These are phyloP conservation scores for Dromaius novaehollandiae DNA, from an alignment of 2,113 vertebrate species.

Conservation along the genomic window DNA sequence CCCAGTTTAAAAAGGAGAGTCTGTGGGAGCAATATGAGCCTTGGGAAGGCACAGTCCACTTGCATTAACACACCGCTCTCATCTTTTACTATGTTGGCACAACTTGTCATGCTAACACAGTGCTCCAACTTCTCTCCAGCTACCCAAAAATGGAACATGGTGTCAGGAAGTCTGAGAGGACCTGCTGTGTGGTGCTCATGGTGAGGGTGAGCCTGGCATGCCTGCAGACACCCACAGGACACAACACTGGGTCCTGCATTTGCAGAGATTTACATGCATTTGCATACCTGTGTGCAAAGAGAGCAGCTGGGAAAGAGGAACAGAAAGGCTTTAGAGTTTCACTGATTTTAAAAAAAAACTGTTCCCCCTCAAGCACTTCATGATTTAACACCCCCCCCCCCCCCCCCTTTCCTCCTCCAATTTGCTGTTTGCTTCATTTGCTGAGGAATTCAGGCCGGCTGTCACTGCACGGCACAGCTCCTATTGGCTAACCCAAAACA, in stretches of 20 bases:
- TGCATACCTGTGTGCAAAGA: background rate
- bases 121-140: background rate
- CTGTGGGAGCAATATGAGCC: background rate
- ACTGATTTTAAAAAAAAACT: background rate
- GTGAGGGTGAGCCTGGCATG: background rate
- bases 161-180: background rate
- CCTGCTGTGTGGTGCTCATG: background rate
- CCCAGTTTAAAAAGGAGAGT: fast-evolving
- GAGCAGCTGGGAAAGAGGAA: background rate
- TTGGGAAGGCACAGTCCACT: background rate
- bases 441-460: background rate
- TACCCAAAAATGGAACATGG: fast-evolving
- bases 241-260: background rate
- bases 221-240: background rate
- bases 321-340: background rate
- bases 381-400: too few relatives aligned
- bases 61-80: fast-evolving
- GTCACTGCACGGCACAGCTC: background rate
- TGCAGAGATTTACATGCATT: background rate
- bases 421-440: background rate
- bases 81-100: fast-evolving
- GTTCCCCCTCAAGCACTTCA: background rate
- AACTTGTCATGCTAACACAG: fast-evolving
- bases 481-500: background rate
- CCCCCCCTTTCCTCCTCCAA: background rate